phyloP scores from a whole-genome alignment of 2,113 vertebrate genomes.

The Phoenicopterus ruber region DNA sequence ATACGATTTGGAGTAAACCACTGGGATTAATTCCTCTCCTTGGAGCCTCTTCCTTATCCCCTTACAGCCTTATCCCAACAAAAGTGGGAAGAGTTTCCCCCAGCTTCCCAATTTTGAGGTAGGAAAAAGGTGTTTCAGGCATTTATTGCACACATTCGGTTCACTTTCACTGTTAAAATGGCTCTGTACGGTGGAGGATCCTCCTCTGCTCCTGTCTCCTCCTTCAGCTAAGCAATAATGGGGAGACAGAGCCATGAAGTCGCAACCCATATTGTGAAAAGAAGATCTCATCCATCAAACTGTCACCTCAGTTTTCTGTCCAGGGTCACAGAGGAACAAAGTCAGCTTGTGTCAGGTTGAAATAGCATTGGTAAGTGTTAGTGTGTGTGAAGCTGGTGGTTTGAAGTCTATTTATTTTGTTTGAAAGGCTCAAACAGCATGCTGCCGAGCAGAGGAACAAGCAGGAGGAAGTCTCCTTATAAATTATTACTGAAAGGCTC shows the following conservation, averaged over 20 bases:
- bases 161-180: conserved; percentile 27
- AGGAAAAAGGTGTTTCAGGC: neutral
- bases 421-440: conserved; percentile 72
- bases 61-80: neutral
- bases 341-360: conserved; percentile 66
- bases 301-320: conserved; percentile 70
- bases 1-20: neutral
- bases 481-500: conserved; percentile 66
- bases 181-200: conserved; percentile 5
- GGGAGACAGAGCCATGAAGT: conserved; percentile 64
- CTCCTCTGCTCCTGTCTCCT: conserved; percentile 17
- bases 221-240: conserved; percentile 41
- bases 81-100: neutral
- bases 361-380: conserved; percentile 69
- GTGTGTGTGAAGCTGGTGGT: conserved; percentile 68
- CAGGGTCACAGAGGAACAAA: conserved; percentile 72
- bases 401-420: conserved; percentile 73
- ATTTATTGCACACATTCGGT: neutral
- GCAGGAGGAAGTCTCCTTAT: conserved; percentile 56
- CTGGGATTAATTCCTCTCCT: neutral
- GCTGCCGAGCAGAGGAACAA: conserved; percentile 61
- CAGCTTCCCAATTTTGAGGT: neutral
- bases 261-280: conserved; percentile 70
- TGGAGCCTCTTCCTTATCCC: neutral
- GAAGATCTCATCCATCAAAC: conserved; percentile 76